Conservation (phyloP, 2,888 invertebrate species). For the Acanthosoma haemorrhoidale region DNA sequence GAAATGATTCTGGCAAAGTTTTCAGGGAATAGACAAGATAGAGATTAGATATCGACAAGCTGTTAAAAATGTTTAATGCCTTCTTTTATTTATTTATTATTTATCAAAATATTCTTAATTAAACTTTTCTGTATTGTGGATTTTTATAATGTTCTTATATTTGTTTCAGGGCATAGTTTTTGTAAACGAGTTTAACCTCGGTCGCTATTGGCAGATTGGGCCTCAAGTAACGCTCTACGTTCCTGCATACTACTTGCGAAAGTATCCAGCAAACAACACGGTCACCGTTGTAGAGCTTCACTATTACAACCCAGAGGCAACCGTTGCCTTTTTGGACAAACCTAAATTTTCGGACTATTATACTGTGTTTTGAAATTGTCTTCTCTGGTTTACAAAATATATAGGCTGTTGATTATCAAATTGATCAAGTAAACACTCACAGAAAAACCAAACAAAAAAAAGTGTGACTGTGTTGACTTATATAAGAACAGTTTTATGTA, state of each 20-base stretch:
- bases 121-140: not conserved
- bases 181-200: slow-evolving; percentile 43
- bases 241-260: slow-evolving; percentile 40
- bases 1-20: too few species aligned
- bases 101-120: not conserved
- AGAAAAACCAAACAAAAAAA: too few species aligned
- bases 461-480: too few species aligned
- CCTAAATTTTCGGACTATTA: slow-evolving; percentile 16
- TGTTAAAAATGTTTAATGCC: not conserved
- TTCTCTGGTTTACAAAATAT: too few species aligned
- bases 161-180: slow-evolving; percentile 43
- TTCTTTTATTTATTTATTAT: not conserved
- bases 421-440: too few species aligned
- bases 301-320: slow-evolving; percentile 23
- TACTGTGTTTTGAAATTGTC: not conserved
- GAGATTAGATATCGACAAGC: too few species aligned
- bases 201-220: slow-evolving; percentile 44
- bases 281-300: slow-evolving; percentile 42
- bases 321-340: slow-evolving; percentile 27
- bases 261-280: slow-evolving; percentile 40
- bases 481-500: too few species aligned
- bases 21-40: too few species aligned
- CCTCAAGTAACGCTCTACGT: slow-evolving; percentile 43
- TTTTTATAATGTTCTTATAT: not conserved
- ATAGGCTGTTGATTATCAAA: too few species aligned